Evolutionary conservation across 92 coral and sea anemone genomes (phyloP), one percentile per base, ranked within the genome.

Genomic region (Micromussa lordhowensis): DNA sequence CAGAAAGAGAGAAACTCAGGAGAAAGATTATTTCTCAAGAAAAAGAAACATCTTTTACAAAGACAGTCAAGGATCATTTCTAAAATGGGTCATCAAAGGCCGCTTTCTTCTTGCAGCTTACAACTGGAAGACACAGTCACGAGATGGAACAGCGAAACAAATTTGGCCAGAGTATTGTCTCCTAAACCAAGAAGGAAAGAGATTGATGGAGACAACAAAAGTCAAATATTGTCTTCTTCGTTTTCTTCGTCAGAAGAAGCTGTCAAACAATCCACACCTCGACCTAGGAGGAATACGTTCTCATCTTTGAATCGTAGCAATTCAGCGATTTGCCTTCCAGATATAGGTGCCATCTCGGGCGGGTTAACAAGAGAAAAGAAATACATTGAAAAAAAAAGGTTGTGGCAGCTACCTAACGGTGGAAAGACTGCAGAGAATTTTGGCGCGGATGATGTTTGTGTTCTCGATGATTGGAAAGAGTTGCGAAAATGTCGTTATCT

Each of bases 21-120:
- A 29, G 88, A 84, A 74, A 84, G 44, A 26, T 35, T 84, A 75
- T 84, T 84, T 15, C 81, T 71, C 28, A 73, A 74, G 81, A 68
- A 84, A 74, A 74, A 68, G 32, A 79, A 74, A 5, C 88, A 84
- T 21, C 40, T 84, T 51, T 31, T 74, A 55, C 81, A 84, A 55
- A 53, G 88, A 38, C 73, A 74, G 28, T 55, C 72, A 5, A 35
- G 15, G 16, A 73, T 35, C 49, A 38, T 32, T 22, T 35, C 22
- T 15, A 53, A 73, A 73, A 21, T 22, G 26, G 49, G 53, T 18
- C 51, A 44, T 44, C 49, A 73, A 21, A 73, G 53, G 12, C 78
- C 49, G 26, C 53, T 24, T 36, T 73, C 78, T 1, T 73, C 78
- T 73, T 22, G 78, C 78, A 73, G 78, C 78, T 15, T 73, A 36